Percentiles rank a stretch among this genome's conserved stretches.
Evolutionary conservation across 1,140 invertebrate species (phyloP).

Genomic region (Drosophila sturtevanti): DNA sequence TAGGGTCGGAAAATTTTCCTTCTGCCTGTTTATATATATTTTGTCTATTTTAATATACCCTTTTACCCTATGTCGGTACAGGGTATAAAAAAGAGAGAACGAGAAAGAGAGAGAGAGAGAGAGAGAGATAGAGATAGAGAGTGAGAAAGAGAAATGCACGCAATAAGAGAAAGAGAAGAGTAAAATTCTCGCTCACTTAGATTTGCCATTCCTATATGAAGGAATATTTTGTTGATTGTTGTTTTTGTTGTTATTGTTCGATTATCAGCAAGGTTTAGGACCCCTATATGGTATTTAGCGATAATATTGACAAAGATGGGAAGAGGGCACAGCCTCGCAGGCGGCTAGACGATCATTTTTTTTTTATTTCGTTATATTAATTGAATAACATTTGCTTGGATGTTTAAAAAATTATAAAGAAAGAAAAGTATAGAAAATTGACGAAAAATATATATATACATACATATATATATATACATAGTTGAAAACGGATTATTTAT

Average conservation of each 20-base stretch:
- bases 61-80: background rate
- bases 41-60: too few relatives aligned
- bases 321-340: slow-evolving; percentile 45
- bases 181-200: background rate
- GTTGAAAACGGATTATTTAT: background rate
- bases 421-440: background rate
- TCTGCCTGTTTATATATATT: too few relatives aligned
- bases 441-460: too few relatives aligned
- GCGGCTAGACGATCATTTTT: slow-evolving; percentile 42
- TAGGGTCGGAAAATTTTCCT: too few relatives aligned
- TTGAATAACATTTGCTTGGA: slow-evolving; percentile 1
- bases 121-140: background rate
- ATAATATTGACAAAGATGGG: slow-evolving; percentile 42
- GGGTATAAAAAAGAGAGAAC: background rate
- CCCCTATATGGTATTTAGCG: slow-evolving; percentile 53
- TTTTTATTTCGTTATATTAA: slow-evolving; percentile 16
- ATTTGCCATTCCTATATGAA: background rate
- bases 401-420: too few relatives aligned
- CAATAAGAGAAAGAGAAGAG: background rate
- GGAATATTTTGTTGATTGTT: background rate
- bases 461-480: too few relatives aligned
- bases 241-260: background rate
- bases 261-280: slow-evolving; percentile 79
- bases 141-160: background rate
- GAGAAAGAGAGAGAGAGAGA: background rate